Base-by-base conservation (phyloP, 2,888 invertebrate genomes). In the Erpobdella octoculata region DNA sequence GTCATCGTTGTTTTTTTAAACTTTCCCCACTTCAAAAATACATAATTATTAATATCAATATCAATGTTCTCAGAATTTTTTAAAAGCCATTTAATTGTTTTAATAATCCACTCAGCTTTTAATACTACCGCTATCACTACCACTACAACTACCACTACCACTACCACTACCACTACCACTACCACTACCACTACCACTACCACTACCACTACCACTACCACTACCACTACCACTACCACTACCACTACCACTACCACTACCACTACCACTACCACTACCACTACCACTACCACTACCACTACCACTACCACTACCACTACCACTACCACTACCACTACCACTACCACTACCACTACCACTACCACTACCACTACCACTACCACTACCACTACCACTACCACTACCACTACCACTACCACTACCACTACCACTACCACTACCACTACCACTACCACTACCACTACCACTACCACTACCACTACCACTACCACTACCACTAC, bases 401-500 rank as follows among this genome's bases (percentile, higher is more conserved):
- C 12, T 9, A 59, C n/a, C n/a, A n/a, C n/a, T n/a, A n/a, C n/a
- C n/a, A n/a, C n/a, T n/a, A n/a, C n/a, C n/a, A n/a, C n/a, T n/a
- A n/a, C n/a, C n/a, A n/a, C n/a, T n/a, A n/a, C n/a, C n/a, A n/a
- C n/a, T n/a, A n/a, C n/a, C n/a, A n/a, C n/a, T n/a, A n/a, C n/a
- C n/a, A n/a, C n/a, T n/a, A n/a, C n/a, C n/a, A n/a, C n/a, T n/a
- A 41, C 12, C 46, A 41, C 12, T 18, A 41, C 12, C 59, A 59
- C 9, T 8, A 59, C 9, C 59, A 59, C 12, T 25, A 15, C 59
- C 12, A 59, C 59, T n/a, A 59, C 59, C 12, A 59, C 59, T n/a
- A 59, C 59, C 12, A 59, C 59, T n/a, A 59, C 59, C 12, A 59
- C 59, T n/a, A 59, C 59, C 12, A 59, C 59, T n/a, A 59, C 59